These are phyloP conservation scores for Dione juno DNA, from an alignment of 2,888 invertebrate species.

Conservation along the genomic window DNA sequence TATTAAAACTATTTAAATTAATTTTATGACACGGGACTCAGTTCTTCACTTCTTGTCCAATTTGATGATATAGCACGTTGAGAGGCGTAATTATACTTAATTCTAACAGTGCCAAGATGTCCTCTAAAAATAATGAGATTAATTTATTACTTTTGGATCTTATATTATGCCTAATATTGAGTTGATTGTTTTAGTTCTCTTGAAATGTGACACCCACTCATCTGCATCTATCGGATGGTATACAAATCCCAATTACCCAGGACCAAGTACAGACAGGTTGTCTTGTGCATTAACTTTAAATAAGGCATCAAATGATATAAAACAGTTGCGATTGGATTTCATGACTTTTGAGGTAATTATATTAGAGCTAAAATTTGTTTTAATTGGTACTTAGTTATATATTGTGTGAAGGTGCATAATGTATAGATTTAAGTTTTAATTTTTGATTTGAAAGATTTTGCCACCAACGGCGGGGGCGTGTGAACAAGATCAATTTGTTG, in stretches of 20 bases:
- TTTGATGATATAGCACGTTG: too few relatives aligned
- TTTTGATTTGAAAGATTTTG: slow-evolving; percentile 76
- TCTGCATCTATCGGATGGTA: slow-evolving; percentile 87
- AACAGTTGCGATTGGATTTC: slow-evolving; percentile 88
- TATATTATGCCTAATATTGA: background rate
- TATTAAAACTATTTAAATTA: too few relatives aligned
- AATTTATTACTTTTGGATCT: background rate
- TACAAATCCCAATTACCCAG: slow-evolving; percentile 87
- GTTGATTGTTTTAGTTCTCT: slow-evolving; percentile 79
- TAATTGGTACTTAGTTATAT: too few relatives aligned
- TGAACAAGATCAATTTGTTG: slow-evolving; percentile 86
- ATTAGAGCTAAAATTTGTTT: background rate
- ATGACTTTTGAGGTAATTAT: slow-evolving; percentile 85
- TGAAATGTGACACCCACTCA: slow-evolving; percentile 86
- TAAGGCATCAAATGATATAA: slow-evolving; percentile 84
- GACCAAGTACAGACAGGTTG: slow-evolving; percentile 81
- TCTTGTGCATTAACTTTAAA: slow-evolving; percentile 86
- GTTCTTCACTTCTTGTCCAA: too few relatives aligned
- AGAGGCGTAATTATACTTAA: too few relatives aligned
- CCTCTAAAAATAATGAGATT: background rate
- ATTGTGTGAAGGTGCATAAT: too few relatives aligned
- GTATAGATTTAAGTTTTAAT: background rate
- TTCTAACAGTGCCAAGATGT: background rate
- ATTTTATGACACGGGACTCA: too few relatives aligned
- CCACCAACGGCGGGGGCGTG: slow-evolving; percentile 88